These are phyloP conservation scores for Epirrhoe tristata DNA, from an alignment of 2,888 invertebrate genomes.

Conservation along the genomic window DNA sequence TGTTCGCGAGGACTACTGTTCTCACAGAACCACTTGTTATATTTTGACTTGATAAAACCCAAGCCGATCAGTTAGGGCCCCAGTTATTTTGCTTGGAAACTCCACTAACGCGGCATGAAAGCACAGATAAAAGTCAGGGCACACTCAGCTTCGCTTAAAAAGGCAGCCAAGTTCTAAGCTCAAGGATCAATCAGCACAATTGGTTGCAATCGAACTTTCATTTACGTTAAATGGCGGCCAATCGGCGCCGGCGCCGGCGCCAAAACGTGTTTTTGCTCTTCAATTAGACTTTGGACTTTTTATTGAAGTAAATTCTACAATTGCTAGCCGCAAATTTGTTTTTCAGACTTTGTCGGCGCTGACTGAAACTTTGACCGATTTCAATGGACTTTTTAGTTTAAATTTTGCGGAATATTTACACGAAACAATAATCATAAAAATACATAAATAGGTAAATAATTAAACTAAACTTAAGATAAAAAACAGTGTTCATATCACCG, in stretches of 20 bases:
- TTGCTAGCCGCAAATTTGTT: conserved; percentile 15
- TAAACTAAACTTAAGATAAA: no score
- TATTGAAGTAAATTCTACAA: conserved; percentile 27
- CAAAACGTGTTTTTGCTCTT: conserved; percentile 48
- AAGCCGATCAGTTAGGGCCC: no score
- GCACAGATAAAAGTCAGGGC: no score
- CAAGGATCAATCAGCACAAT: conserved; percentile 45
- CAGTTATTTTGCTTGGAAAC: no score
- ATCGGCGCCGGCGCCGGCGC: conserved; percentile 40
- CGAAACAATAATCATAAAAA: no score
- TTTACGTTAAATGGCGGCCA: conserved; percentile 49
- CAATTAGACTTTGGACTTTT: conserved; percentile 45
- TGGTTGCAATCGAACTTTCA: conserved; percentile 58
- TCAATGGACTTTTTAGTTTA: not conserved
- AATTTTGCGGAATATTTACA: no score
- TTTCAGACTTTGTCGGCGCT: conserved; percentile 8
- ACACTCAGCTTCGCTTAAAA: not conserved
- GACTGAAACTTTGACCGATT: not conserved
- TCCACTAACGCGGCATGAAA: no score
- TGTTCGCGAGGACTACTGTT: no score
- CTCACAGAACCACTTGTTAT: no score
- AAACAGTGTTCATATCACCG: no score
- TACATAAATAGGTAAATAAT: no score
- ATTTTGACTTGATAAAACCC: no score
- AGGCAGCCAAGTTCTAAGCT: conserved; percentile 18